phyloP scores from a whole-genome alignment of 2,797 vertebrate genomes.

The Sebastes itinus region DNA sequence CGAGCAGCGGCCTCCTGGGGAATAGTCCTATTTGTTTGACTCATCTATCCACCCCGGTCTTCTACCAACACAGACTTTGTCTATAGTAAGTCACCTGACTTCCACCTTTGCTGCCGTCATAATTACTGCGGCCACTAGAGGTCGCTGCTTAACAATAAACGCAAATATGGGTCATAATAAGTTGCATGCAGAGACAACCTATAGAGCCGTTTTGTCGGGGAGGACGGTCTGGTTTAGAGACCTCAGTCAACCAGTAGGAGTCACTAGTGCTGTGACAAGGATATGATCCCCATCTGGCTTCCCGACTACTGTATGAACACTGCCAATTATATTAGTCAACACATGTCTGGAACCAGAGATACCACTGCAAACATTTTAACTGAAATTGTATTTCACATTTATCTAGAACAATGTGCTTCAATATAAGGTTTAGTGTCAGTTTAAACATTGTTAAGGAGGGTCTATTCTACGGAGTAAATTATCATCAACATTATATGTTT shows the following conservation, averaged over 20 bases:
- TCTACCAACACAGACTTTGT: not conserved
- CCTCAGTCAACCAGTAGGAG: not conserved
- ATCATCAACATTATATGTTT: not conserved
- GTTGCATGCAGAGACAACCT: not conserved
- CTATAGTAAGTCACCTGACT: not conserved
- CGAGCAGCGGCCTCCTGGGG: fast-evolving
- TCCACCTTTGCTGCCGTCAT: not conserved
- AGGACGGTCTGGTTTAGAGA: not conserved
- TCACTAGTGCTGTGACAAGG: not conserved
- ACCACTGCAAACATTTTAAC: not conserved
- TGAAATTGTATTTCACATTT: not conserved
- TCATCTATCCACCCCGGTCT: not conserved
- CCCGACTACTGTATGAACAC: not conserved
- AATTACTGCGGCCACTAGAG: not conserved
- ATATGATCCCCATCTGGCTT: not conserved
- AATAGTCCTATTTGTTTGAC: not conserved
- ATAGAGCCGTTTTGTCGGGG: not conserved
- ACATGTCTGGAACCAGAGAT: not conserved
- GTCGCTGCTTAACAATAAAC: too few species aligned
- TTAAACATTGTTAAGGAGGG: not conserved
- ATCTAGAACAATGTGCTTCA: not conserved
- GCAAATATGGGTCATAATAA: too few species aligned
- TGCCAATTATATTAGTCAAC: not conserved
- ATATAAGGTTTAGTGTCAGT: not conserved
- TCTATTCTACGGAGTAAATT: not conserved